Conservation (phyloP, 2,888 invertebrate species). For the Nemoura dubitans region DNA sequence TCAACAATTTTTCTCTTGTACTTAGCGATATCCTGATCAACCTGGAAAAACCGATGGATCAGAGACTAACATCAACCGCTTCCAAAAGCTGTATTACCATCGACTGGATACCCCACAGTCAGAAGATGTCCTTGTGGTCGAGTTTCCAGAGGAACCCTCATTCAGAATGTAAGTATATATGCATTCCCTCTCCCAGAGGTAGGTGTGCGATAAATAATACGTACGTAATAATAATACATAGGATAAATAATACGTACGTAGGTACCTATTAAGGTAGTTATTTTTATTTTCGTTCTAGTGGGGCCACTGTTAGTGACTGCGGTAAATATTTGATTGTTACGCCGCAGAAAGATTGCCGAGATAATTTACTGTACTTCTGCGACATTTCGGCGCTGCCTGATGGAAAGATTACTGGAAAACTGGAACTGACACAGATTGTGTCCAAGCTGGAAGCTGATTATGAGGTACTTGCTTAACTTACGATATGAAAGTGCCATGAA, state of each 20-base stretch:
- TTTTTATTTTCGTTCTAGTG: slow-evolving; percentile 63
- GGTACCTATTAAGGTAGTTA: too few species aligned
- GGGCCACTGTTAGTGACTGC: slow-evolving; percentile 88
- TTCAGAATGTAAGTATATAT: slow-evolving; percentile 81
- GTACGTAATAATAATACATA: too few species aligned
- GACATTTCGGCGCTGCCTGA: slow-evolving; percentile 69
- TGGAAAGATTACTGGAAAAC: slow-evolving; percentile 69
- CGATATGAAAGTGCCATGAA: too few species aligned
- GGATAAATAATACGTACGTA: background rate
- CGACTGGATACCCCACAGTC: slow-evolving; percentile 83
- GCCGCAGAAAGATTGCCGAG: slow-evolving; percentile 88
- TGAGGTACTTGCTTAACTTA: slow-evolving; percentile 76
- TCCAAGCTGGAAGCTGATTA: slow-evolving; percentile 93
- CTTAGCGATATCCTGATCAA: slow-evolving; percentile 81
- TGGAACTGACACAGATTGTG: slow-evolving; percentile 82
- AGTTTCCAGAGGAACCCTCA: slow-evolving; percentile 88
- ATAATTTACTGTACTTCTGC: slow-evolving; percentile 88
- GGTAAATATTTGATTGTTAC: slow-evolving; percentile 87
- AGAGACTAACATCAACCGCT: slow-evolving; percentile 84
- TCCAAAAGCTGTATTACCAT: slow-evolving; percentile 96
- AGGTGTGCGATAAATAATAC: background rate
- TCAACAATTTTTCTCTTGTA: too few species aligned
- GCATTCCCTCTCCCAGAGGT: background rate
- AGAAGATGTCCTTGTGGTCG: slow-evolving; percentile 86
- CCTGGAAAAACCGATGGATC: slow-evolving; percentile 90